Evolutionary conservation across 2,113 vertebrate species (phyloP).

Genomic region (Anser cygnoides): DNA sequence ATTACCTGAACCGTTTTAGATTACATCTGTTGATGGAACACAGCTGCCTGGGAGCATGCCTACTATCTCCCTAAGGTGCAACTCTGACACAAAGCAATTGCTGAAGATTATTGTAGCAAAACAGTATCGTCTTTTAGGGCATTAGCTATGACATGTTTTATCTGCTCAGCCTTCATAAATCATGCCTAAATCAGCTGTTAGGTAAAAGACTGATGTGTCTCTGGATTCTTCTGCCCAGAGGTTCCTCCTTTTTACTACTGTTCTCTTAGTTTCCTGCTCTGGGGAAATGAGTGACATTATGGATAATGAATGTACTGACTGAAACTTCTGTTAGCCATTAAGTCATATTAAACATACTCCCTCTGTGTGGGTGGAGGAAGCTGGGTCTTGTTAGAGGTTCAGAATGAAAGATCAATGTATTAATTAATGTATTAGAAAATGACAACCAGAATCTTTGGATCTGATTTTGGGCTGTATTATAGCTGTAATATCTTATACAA

Average conservation of each 20-base stretch:
- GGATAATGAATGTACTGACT: conserved; percentile 22
- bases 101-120: not conserved
- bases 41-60: not conserved
- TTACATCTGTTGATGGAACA: not conserved
- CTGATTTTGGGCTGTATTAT: not conserved
- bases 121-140: not conserved
- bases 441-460: conserved; percentile 11
- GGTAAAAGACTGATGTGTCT: not conserved
- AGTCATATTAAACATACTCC: conserved; percentile 15
- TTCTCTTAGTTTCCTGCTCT: conserved; percentile 7
- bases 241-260: not conserved
- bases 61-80: not conserved
- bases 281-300: not conserved
- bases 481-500: not conserved
- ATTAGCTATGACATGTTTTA: not conserved
- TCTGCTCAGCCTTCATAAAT: not conserved
- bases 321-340: not conserved
- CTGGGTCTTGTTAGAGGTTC: conserved; percentile 20
- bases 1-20: not conserved
- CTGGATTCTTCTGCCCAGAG: not conserved
- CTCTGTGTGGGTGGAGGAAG: conserved; percentile 2
- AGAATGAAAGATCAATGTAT: conserved; percentile 21
- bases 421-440: conserved; percentile 37
- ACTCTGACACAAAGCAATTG: not conserved
- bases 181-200: not conserved